Evolutionary conservation across 2,797 vertebrate genomes (phyloP), one percentile per base, ranked within the genome.

Genomic region (Paramormyrops hopkinsi): DNA sequence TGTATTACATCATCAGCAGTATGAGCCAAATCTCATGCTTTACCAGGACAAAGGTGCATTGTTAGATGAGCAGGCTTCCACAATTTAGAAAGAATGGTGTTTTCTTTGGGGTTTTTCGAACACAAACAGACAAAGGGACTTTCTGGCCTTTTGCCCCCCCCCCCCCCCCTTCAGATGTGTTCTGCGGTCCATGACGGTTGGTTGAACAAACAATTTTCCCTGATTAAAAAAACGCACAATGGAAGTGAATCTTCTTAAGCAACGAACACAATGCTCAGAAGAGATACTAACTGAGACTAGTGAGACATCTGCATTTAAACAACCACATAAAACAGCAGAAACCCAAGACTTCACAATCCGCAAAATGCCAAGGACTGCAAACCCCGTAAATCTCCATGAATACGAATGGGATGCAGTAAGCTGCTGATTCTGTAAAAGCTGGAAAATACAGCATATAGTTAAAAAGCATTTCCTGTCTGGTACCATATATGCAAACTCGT

Each of bases 341-440:
- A 69, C 29, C 65, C 65, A 69, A 33, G 65, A 33, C 11, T 69
- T 69, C 65, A 69, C 65, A 69, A 69, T 69, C 29, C 33, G 65
- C 29, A 33, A 69, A 69, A 69, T 69, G 29, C 65, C 29, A 69
- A 69, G 65, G 65, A 37, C 29, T 69, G 65, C 65, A 33, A 12
- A 69, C 65, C 11, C 25, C 25, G 65, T 69, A 69, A 37, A 69
- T 69, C 29, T 69, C 65, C 25, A 14, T 69, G 65, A 69, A 69
- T 69, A 69, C 29, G 25, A 14, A 69, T 69, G 65, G 65, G 65
- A 33, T 69, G 65, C 29, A 33, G 11, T 33, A 69, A 69, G 65
- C 65, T 69, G 65, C 65, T 69, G 65, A 69, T 69, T 69, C 65
- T 69, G 65, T 69, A 69, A 69, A 69, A 69, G 65, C 65, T 69